phyloP scores from a whole-genome alignment of 2,113 vertebrate genomes.

The Leucopsar rothschildi region DNA sequence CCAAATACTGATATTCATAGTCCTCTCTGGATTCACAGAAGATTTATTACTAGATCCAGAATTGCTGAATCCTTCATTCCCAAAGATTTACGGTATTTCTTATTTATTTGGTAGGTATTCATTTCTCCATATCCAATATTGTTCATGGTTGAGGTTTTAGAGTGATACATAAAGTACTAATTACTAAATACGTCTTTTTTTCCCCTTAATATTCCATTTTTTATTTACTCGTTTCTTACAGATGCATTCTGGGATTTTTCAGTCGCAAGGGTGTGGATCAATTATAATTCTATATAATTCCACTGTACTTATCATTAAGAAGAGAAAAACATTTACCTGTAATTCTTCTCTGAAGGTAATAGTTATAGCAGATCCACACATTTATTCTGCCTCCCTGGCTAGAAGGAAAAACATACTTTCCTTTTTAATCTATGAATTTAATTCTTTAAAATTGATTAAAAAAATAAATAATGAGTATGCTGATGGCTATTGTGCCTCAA shows the following conservation, averaged over 20 bases:
- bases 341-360: constrained; percentile 67
- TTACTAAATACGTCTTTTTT: not conserved
- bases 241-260: constrained; percentile 18
- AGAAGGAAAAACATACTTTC: not conserved
- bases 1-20: not conserved
- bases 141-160: not conserved
- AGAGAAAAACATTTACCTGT: constrained; percentile 56
- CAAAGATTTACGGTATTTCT: not conserved
- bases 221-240: constrained; percentile 52
- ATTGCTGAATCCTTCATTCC: not conserved
- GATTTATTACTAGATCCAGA: not conserved
- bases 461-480: not conserved
- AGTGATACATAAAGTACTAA: not conserved
- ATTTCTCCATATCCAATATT: not conserved
- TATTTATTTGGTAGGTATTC: not conserved
- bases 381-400: not conserved
- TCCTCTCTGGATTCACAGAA: not conserved
- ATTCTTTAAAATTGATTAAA: not conserved
- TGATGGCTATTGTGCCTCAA: not conserved
- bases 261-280: constrained; percentile 1
- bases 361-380: constrained; percentile 55
- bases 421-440: not conserved
- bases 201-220: not conserved
- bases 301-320: constrained; percentile 34
- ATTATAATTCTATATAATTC: constrained; percentile 56